Base-by-base conservation (phyloP, 2,888 invertebrate species). In the Griposia aprilina region DNA sequence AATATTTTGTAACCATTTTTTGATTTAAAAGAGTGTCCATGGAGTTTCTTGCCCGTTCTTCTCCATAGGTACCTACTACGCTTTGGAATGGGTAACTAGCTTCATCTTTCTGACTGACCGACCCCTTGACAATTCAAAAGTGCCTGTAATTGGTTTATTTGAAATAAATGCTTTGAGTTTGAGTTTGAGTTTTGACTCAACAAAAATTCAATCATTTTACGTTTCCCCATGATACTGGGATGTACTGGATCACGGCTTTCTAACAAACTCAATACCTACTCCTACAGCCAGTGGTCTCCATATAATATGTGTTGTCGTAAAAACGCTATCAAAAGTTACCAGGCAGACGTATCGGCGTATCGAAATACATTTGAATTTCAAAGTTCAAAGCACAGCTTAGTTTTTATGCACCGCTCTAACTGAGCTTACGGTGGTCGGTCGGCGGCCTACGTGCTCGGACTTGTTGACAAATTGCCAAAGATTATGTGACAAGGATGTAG, bases 361-460 rank as follows among this genome's bases (percentile, higher is more conserved):
- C 94, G 93, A 94, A 93, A 92, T 94, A 94, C 82, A 95, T 96
- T 96, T 96, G 95, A 96, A 96, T 96, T 96, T 95, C 94, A 95
- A 96, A 96, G 94, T 95, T 94, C 93, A 94, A 94, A 94, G 94
- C 95, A 93, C 93, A 93, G 94, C 94, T 94, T 93, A 94, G 96
- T 96, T 96, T 96, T 96, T 96, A 96, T 96, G 95, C 96, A 95
- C 93, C 95, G 94, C 93, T 95, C 96, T 94, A 96, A 95, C 95
- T 94, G 93, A 95, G 96, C 96, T 96, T 96, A 95, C 95, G 93
- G 93, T 93, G 95, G 95, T 93, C 94, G 95, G 94, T 91, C 92
- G 92, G 92, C 84, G 86, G 90, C 89, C 89, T 92, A 96, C 96
- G 96, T 96, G 96, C 95, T 91, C 85, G 59, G 96, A 96, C 94